These are phyloP conservation scores for Halichoeres trimaculatus DNA, from an alignment of 2,113 vertebrate species.

Conservation along the genomic window DNA sequence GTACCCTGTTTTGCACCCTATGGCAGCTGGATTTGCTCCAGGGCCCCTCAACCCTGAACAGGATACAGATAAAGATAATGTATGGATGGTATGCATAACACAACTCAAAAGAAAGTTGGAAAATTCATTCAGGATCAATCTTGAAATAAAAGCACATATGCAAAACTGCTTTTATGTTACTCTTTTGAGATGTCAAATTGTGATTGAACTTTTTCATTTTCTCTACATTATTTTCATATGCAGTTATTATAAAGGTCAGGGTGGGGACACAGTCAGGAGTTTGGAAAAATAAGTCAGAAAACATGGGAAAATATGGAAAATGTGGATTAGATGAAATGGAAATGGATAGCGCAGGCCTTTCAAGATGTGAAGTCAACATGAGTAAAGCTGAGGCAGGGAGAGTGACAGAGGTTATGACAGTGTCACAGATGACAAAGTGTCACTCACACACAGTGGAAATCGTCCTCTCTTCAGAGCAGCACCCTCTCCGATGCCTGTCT, in stretches of 20 bases:
- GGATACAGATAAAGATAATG: too few relatives aligned
- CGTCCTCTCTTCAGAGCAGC: constrained; percentile 21
- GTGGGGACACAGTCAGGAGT: not conserved
- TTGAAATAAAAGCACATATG: too few relatives aligned
- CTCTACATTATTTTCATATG: not conserved
- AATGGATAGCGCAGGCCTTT: constrained; percentile 7
- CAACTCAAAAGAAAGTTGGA: too few relatives aligned
- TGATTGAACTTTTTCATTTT: not conserved
- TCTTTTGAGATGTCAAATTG: not conserved
- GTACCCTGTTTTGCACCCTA: too few relatives aligned
- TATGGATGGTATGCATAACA: too few relatives aligned
- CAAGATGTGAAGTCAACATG: constrained; percentile 27
- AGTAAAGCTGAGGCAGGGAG: constrained; percentile 35
- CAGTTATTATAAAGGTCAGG: not conserved
- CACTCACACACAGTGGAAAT: constrained; percentile 39
- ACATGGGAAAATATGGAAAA: not conserved
- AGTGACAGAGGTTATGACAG: constrained; percentile 46
- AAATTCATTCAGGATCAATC: too few relatives aligned
- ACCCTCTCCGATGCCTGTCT: constrained; percentile 37
- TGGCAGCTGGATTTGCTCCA: too few relatives aligned
- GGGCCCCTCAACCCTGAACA: too few relatives aligned
- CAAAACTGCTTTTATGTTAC: too few relatives aligned
- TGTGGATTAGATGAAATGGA: constrained; percentile 13
- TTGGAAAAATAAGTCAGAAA: not conserved
- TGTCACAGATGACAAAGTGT: constrained; percentile 56